Evolutionary conservation across 2,797 vertebrate genomes (phyloP).

Genomic region (Hypotaenidia okinawae): DNA sequence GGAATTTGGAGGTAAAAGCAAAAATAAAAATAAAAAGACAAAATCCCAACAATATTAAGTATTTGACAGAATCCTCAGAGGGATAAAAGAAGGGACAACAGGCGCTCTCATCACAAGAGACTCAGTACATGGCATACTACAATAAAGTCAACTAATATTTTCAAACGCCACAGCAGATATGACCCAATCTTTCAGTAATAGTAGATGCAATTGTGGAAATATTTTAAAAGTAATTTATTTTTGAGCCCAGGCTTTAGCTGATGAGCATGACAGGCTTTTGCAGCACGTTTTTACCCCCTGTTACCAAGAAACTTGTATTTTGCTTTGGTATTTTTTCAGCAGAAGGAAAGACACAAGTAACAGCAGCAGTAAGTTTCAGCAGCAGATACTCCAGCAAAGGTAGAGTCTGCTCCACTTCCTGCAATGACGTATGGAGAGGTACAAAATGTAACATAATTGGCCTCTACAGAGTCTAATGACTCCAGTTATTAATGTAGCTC

Average conservation of each 20-base stretch:
- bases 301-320: background rate
- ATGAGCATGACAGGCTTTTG: background rate
- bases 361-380: background rate
- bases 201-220: background rate
- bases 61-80: background rate
- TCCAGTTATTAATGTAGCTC: background rate
- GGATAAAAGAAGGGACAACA: background rate
- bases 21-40: background rate
- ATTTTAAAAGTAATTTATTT: background rate
- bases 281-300: background rate
- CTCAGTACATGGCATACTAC: background rate
- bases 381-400: fast-evolving
- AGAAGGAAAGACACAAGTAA: background rate
- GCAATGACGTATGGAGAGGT: background rate
- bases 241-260: background rate
- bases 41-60: background rate
- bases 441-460: background rate
- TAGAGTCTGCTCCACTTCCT: background rate
- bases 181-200: background rate
- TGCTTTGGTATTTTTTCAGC: background rate
- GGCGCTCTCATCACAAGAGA: background rate
- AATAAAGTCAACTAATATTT: background rate
- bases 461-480: background rate
- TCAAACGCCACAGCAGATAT: background rate
- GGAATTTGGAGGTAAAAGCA: background rate